phyloP scores from a whole-genome alignment of 2,113 vertebrate species.

The Melanostigma gelatinosum region DNA sequence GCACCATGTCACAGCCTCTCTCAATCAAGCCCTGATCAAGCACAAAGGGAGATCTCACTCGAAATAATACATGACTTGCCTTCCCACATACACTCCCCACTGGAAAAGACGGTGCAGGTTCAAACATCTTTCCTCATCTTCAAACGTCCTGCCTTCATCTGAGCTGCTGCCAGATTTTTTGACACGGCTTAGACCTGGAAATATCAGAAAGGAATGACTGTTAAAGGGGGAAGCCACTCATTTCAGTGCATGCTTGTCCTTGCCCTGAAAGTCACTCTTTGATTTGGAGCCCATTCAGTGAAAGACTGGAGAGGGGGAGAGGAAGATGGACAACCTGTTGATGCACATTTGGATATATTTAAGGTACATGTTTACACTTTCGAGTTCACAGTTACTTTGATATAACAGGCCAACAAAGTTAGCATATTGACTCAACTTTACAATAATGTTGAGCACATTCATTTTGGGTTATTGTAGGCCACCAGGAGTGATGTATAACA shows the following conservation, averaged over 20 bases:
- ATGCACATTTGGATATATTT: conserved; percentile 2
- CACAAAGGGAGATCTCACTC: conserved; percentile 65
- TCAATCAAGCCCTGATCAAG: conserved; percentile 81
- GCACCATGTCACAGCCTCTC: conserved; percentile 56
- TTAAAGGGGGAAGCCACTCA: conserved; percentile 10
- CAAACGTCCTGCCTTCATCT: conserved; percentile 71
- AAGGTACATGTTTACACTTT: not conserved
- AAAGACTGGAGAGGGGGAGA: not conserved
- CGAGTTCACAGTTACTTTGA: not conserved
- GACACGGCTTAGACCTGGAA: conserved; percentile 49
- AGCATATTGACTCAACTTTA: not conserved
- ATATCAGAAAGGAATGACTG: conserved; percentile 31
- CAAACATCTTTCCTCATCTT: conserved; percentile 72
- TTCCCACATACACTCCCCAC: conserved; percentile 67
- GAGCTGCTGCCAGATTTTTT: conserved; percentile 47
- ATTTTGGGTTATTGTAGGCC: not conserved
- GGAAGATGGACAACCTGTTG: not conserved
- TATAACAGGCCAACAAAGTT: not conserved
- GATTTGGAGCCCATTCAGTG: not conserved
- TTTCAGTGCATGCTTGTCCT: conserved; percentile 32
- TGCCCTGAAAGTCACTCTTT: conserved; percentile 22
- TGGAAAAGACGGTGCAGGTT: conserved; percentile 62
- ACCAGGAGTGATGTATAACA: not conserved
- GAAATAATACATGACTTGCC: conserved; percentile 82
- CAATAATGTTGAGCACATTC: not conserved